Percentiles rank a stretch among this genome's conserved stretches.
Conservation (phyloP, 2,888 invertebrate genomes). For the Holacanthella duospinosa region DNA sequence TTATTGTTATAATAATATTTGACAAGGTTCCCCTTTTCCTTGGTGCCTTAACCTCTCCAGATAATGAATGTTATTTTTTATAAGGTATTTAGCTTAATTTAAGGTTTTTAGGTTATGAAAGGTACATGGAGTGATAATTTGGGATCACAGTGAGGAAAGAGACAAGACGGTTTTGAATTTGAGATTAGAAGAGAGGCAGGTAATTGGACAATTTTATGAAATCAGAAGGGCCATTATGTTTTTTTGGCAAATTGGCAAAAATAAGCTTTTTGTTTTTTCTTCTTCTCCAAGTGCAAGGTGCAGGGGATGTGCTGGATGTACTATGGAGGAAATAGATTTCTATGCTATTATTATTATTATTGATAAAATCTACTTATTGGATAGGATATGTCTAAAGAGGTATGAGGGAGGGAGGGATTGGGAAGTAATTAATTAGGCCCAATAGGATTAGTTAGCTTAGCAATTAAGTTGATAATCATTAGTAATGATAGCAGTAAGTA, state of each 20-base stretch:
- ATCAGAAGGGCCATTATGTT: not conserved
- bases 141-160: conserved; percentile 4
- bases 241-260: not conserved
- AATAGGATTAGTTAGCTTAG: not conserved
- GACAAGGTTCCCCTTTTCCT: too few species aligned
- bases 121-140: conserved; percentile 6
- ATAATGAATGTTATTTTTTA: not conserved
- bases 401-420: too few species aligned
- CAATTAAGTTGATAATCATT: not conserved
- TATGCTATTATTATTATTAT: not conserved
- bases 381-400: too few species aligned
- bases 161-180: conserved; percentile 2
- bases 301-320: not conserved
- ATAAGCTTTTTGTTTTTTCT: not conserved
- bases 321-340: not conserved
- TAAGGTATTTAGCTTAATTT: not conserved
- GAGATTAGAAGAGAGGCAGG: not conserved
- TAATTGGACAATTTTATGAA: conserved; percentile 4
- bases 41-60: too few species aligned
- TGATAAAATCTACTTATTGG: too few species aligned
- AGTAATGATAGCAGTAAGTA: not conserved
- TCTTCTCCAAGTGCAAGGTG: not conserved
- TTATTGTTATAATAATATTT: not conserved
- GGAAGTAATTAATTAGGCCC: too few species aligned
- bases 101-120: not conserved